phyloP scores from a whole-genome alignment of 2,888 invertebrate genomes.

The Alitta virens region DNA sequence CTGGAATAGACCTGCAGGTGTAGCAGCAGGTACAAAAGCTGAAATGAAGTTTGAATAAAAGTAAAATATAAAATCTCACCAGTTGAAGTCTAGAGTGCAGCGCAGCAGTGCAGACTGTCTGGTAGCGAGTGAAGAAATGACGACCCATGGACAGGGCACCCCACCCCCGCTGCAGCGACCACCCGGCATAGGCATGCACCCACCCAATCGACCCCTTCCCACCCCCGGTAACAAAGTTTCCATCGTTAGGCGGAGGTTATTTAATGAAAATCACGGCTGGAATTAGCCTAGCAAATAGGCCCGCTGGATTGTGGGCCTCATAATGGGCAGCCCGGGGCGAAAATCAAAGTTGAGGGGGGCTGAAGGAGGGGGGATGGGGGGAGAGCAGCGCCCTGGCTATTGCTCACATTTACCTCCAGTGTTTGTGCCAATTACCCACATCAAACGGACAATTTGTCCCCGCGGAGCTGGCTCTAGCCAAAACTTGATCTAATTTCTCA shows the following conservation, averaged over 20 bases:
- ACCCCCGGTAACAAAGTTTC: conserved; percentile 7
- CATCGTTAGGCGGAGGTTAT: conserved; percentile 1
- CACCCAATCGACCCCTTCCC: no score
- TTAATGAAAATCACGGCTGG: conserved; percentile 1
- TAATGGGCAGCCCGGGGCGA: conserved; percentile 2
- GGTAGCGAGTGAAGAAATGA: no score
- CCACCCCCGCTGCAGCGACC: no score
- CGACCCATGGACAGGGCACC: no score
- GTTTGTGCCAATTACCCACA: conserved; percentile 11
- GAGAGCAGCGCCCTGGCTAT: neutral
- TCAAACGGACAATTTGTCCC: conserved; percentile 6
- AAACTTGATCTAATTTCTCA: neutral
- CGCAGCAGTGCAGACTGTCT: no score
- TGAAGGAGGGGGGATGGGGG: neutral
- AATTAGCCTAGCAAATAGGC: conserved; percentile 3
- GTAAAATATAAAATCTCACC: no score
- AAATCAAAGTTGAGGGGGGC: conserved; percentile 10
- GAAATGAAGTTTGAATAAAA: no score
- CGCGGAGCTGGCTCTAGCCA: neutral
- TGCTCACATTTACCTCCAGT: conserved; percentile 4
- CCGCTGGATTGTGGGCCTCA: neutral
- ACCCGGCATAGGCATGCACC: no score
- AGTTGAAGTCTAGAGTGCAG: no score
- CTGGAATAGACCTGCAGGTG: no score
- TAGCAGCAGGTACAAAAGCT: no score